Base-by-base conservation (phyloP, 1,140 invertebrate species). In the Arctopsyche grandis region DNA sequence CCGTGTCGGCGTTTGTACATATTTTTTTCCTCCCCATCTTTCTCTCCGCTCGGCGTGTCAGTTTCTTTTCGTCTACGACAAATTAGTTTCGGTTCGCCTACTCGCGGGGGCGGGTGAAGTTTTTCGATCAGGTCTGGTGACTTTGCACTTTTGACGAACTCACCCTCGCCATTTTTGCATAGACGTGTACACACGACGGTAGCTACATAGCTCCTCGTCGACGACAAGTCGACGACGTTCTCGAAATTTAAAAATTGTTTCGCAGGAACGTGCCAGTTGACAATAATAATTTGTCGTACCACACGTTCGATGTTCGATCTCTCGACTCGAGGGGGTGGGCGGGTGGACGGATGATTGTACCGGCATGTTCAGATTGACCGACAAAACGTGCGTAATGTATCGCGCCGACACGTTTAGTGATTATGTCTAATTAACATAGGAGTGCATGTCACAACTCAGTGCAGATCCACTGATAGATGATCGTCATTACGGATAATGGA, bases 101-200 rank as follows among this genome's bases (percentile, higher is more conserved):
- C 1, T 38, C 29, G 29, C 29, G 29, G 10, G 9, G 5, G 69
- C 3, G 69, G 69, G 4, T 14, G 69, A 71, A 71, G 1, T 71
- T 71, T 71, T 71, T 71, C 69, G 69, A 71, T 71, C 69, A 71
- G 16, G n/a, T 19, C 9, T 9, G 69, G 44, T 71, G 69, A 71
- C 69, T 71, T 7, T 12, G 29, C 69, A 22, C n/a, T 71, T 71
- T 46, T 56, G 14, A n/a, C 38, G n/a, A 21, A 71, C 16, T 16
- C 48, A 52, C 48, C 48, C 48, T 52, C 48, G 4, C 29, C 29
- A 38, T 38, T 38, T 38, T 38, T 38, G 29, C 29, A 38, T 38
- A 1, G 29, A 7, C 3, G 29, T 38, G 29, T 38, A 7, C 7
- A 7, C 29, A 1, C 7, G 29, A 4, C 3, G 1, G 29, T 4